Evolutionary conservation across 2,113 vertebrate species (phyloP).

Genomic region (Antidorcas marsupialis): DNA sequence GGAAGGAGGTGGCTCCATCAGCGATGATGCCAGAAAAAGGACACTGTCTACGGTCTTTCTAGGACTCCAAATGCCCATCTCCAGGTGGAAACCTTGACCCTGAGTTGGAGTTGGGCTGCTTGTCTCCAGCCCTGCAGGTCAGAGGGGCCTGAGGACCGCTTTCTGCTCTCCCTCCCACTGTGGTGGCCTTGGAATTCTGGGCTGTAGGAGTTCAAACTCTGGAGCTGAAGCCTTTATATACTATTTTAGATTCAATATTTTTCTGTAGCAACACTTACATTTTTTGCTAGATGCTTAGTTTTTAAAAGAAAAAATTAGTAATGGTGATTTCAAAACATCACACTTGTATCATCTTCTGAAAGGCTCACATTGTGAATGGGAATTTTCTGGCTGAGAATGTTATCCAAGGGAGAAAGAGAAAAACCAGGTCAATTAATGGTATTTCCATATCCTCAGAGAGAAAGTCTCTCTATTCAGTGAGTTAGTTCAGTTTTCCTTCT

Average conservation of each 20-base stretch:
- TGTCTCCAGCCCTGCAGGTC: not conserved
- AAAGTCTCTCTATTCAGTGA: not conserved
- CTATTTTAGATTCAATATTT: not conserved
- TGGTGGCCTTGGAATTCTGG: rapidly evolving
- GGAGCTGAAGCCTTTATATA: not conserved
- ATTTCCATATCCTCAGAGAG: not conserved
- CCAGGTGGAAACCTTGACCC: not conserved
- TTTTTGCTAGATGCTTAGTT: not conserved
- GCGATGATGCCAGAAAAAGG: rapidly evolving
- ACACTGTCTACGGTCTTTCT: rapidly evolving
- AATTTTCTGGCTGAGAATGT: not conserved
- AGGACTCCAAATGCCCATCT: not conserved
- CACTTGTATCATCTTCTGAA: not conserved
- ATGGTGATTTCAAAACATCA: not conserved
- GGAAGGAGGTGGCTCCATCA: not conserved
- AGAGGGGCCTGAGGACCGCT: rapidly evolving
- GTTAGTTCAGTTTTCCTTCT: not conserved
- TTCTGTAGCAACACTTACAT: not conserved
- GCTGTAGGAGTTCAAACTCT: not conserved
- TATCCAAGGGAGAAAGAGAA: not conserved
- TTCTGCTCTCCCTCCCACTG: not conserved
- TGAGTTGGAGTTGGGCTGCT: not conserved
- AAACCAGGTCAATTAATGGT: not conserved
- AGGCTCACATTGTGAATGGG: not conserved
- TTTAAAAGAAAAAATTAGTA: not conserved